phyloP scores from a whole-genome alignment of 2,113 vertebrate species.

The Telmatochromis bifrenatus region DNA sequence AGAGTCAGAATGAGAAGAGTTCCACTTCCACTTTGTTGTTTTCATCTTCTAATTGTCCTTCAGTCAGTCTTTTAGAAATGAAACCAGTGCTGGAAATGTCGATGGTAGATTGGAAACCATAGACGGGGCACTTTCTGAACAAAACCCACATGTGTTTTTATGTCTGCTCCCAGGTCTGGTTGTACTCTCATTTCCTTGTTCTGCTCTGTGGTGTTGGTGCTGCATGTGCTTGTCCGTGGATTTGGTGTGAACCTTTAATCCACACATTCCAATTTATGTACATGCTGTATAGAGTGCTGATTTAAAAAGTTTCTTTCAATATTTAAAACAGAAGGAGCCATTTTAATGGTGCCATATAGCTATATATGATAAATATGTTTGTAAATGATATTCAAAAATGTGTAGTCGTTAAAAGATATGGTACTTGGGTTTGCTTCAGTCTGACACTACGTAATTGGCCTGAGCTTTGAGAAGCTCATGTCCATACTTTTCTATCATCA shows the following conservation, averaged over 20 bases:
- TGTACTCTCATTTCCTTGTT: slow-evolving; percentile 16
- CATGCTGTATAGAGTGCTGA: not conserved
- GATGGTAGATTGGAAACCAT: not conserved
- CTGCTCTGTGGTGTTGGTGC: slow-evolving; percentile 33
- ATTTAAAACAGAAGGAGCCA: not conserved
- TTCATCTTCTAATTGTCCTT: not conserved
- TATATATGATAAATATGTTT: not conserved
- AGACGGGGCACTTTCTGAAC: not conserved
- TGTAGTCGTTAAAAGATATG: not conserved
- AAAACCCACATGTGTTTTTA: not conserved
- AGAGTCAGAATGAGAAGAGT: not conserved
- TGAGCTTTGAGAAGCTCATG: not conserved
- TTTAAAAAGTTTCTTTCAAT: not conserved
- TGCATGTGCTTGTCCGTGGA: slow-evolving; percentile 48
- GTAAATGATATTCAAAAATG: not conserved
- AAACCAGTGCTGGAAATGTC: not conserved
- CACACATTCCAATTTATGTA: not conserved
- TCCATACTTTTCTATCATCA: not conserved
- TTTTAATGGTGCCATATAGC: not conserved
- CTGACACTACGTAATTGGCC: not conserved
- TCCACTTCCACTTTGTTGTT: not conserved
- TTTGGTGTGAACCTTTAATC: slow-evolving; percentile 16
- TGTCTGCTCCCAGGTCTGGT: slow-evolving; percentile 55
- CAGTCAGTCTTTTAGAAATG: not conserved
- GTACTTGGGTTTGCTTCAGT: not conserved